phyloP scores from a whole-genome alignment of 1,140 invertebrate species.

The Steinernema feltiae region DNA sequence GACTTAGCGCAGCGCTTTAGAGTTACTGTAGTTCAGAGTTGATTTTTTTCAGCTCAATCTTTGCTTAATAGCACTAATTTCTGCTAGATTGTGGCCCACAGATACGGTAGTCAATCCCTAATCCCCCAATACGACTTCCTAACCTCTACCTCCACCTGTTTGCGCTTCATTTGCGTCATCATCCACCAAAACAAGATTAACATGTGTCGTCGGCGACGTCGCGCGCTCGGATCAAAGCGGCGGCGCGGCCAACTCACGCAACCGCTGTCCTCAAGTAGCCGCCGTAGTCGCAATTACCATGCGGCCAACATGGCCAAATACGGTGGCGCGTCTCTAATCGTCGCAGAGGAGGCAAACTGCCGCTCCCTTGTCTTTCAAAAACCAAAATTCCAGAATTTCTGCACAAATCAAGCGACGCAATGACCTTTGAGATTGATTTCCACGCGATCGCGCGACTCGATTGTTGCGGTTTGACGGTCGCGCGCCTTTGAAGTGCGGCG shows the following conservation, averaged over 20 bases:
- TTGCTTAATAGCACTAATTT: too few relatives aligned
- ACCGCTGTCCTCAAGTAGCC: slow-evolving; percentile 1
- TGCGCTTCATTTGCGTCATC: not conserved
- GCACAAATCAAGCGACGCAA: not conserved
- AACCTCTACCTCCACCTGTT: not conserved
- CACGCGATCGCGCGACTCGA: not conserved
- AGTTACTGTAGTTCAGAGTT: too few relatives aligned
- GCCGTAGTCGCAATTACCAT: not conserved
- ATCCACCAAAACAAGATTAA: not conserved
- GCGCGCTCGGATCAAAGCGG: too few relatives aligned
- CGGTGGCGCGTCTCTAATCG: too few relatives aligned
- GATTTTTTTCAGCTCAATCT: too few relatives aligned
- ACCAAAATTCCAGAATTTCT: not conserved
- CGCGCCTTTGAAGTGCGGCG: not conserved
- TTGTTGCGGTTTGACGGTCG: slow-evolving; percentile 10
- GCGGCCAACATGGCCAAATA: too few relatives aligned
- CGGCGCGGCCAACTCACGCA: not conserved
- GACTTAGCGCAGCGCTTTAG: too few relatives aligned
- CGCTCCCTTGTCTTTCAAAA: too few relatives aligned
- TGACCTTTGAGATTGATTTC: not conserved
- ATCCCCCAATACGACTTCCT: too few relatives aligned
- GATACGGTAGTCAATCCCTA: not conserved
- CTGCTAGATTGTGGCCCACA: not conserved
- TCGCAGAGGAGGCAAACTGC: too few relatives aligned
- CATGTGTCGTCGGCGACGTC: not conserved